Evolutionary conservation across 2,888 invertebrate species (phyloP).

Genomic region (Chirona hameri): DNA sequence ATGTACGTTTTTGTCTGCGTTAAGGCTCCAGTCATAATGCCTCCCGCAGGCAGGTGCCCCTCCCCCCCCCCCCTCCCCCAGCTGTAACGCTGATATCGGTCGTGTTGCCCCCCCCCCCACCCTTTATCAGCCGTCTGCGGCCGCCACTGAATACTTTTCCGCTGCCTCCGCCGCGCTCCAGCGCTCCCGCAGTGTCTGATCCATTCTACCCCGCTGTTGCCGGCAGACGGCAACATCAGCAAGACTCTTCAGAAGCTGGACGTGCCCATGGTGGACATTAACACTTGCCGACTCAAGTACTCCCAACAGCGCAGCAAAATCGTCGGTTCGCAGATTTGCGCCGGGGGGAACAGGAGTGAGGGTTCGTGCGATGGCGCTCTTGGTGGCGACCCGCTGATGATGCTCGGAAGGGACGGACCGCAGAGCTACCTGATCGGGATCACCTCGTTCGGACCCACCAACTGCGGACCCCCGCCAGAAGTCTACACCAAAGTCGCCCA

Average conservation of each 20-base stretch:
- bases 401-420: neutral
- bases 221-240: constrained; percentile 1
- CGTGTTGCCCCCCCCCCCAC: too few relatives aligned
- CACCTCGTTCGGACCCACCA: neutral
- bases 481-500: neutral
- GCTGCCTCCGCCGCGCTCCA: too few relatives aligned
- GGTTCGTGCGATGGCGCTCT: constrained; percentile 5
- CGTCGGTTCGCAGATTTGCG: neutral
- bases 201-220: neutral
- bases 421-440: neutral
- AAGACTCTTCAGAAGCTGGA: neutral
- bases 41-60: too few relatives aligned
- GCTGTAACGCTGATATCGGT: too few relatives aligned
- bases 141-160: too few relatives aligned
- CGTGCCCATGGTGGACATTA: neutral
- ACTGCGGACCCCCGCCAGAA: neutral
- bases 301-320: neutral
- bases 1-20: too few relatives aligned
- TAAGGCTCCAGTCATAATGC: too few relatives aligned
- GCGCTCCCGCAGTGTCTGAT: neutral
- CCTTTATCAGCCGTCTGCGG: too few relatives aligned
- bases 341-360: neutral
- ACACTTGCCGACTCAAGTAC: neutral
- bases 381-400: neutral
- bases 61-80: too few relatives aligned